These are phyloP conservation scores for Jordanella pulchra DNA, from an alignment of 2,797 vertebrate genomes.

Conservation along the genomic window DNA sequence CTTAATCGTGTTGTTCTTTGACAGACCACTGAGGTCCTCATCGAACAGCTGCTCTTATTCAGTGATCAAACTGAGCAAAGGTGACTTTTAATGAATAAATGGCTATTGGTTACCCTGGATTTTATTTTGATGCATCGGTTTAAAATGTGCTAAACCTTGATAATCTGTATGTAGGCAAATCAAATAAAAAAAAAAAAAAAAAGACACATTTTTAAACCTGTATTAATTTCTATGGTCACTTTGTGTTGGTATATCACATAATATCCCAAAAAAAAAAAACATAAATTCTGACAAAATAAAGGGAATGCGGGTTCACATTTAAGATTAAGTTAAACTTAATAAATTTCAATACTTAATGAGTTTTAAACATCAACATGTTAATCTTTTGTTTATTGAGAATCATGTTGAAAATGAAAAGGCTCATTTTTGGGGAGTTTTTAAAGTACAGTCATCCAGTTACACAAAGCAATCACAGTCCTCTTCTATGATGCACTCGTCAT, in stretches of 20 bases:
- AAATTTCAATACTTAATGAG: conserved; percentile 6
- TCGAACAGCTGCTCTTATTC: too few species aligned
- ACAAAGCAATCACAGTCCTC: conserved; percentile 5
- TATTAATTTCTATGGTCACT: background rate
- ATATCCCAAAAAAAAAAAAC: background rate
- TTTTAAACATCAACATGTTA: conserved; percentile 18
- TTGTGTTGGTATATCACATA: too few species aligned
- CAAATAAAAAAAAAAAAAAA: background rate
- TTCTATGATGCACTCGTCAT: conserved; percentile 54
- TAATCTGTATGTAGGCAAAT: background rate
- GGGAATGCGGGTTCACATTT: conserved; percentile 17
- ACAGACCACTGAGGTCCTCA: too few species aligned
- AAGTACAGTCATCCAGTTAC: conserved; percentile 3
- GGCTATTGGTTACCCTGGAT: too few species aligned
- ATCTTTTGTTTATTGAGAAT: conserved; percentile 8
- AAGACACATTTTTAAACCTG: background rate
- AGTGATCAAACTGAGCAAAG: too few species aligned
- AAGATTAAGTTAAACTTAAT: conserved; percentile 25
- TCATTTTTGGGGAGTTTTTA: conserved; percentile 8
- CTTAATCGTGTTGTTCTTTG: too few species aligned
- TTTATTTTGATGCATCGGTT: too few species aligned
- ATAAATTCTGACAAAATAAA: background rate
- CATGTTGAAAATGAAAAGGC: conserved; percentile 8
- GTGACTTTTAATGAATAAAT: too few species aligned
- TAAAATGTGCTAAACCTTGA: too few species aligned